These are phyloP conservation scores for Gnathonemus longibarbis DNA, from an alignment of 2,113 vertebrate species.

Conservation along the genomic window DNA sequence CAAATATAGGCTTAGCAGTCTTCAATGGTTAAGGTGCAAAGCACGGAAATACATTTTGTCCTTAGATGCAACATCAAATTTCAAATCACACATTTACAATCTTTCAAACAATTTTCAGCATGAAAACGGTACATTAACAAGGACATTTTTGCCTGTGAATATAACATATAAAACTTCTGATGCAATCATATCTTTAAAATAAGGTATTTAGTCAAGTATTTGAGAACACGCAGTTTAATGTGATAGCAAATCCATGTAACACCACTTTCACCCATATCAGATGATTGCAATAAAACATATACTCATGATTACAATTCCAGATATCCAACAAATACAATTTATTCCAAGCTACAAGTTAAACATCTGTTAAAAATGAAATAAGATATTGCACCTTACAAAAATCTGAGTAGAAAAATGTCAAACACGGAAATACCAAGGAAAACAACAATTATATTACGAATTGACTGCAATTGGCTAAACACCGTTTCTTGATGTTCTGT, in stretches of 20 bases:
- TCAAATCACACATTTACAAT: constrained; percentile 69
- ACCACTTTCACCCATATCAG: constrained; percentile 22
- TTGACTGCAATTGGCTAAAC: constrained; percentile 9
- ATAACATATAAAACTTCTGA: constrained; percentile 35
- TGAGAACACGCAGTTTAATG: constrained; percentile 55
- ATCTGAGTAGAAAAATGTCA: constrained; percentile 44
- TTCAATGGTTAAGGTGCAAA: constrained; percentile 41
- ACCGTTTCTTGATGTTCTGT: constrained; percentile 49
- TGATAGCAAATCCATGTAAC: constrained; percentile 62
- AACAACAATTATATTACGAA: constrained; percentile 25
- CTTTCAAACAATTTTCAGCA: constrained; percentile 44
- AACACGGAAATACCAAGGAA: constrained; percentile 30
- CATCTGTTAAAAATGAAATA: constrained; percentile 45
- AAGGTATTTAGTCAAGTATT: constrained; percentile 67
- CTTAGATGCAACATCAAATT: constrained; percentile 33
- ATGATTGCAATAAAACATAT: constrained; percentile 32
- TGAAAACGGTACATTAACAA: constrained; percentile 23
- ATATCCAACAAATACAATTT: constrained; percentile 43
- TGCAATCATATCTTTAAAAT: constrained; percentile 57
- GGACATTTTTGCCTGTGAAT: constrained; percentile 58
- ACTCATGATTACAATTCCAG: constrained; percentile 64
- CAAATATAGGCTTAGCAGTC: constrained; percentile 33
- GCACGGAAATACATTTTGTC: constrained; percentile 26
- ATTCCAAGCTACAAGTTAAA: constrained; percentile 64
- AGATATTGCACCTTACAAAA: constrained; percentile 48